A percentile compares a stretch with the other conserved stretches of the same genome.
Conservation (phyloP, 2,888 invertebrate species). For the Lasioglossum figueresi region DNA sequence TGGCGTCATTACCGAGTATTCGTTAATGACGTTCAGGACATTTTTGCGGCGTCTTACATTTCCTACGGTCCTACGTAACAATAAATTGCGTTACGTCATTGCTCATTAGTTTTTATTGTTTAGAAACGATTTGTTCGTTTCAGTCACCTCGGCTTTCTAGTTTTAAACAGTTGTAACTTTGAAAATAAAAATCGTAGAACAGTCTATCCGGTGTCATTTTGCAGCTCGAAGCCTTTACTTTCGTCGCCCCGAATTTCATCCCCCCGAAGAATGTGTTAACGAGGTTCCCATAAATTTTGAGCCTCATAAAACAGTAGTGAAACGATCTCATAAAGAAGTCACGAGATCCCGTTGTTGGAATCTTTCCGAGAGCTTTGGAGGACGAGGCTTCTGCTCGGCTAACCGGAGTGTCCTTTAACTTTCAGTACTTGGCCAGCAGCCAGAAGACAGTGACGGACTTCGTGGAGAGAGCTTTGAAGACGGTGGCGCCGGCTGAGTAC, state of each 20-base stretch:
- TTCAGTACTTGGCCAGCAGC: slow-evolving; percentile 86
- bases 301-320: background rate
- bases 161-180: background rate
- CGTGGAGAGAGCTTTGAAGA: slow-evolving; percentile 88
- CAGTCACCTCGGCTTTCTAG: background rate
- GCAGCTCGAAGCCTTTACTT: background rate
- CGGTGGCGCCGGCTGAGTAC: slow-evolving; percentile 88
- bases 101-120: background rate
- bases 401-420: slow-evolving; percentile 60
- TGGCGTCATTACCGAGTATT: slow-evolving; percentile 53
- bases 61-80: background rate
- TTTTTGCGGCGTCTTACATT: background rate
- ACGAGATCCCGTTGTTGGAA: background rate
- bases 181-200: background rate
- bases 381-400: slow-evolving; percentile 45
- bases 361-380: slow-evolving; percentile 25
- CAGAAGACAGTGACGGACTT: slow-evolving; percentile 86
- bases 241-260: background rate
- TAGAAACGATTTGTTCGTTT: background rate
- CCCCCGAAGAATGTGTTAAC: background rate
- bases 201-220: background rate
- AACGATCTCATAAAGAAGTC: slow-evolving; percentile 31
- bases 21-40: background rate
- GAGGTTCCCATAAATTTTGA: background rate
- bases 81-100: background rate